Base-by-base conservation (phyloP, 2,888 invertebrate genomes). In the Agrochola litura region DNA sequence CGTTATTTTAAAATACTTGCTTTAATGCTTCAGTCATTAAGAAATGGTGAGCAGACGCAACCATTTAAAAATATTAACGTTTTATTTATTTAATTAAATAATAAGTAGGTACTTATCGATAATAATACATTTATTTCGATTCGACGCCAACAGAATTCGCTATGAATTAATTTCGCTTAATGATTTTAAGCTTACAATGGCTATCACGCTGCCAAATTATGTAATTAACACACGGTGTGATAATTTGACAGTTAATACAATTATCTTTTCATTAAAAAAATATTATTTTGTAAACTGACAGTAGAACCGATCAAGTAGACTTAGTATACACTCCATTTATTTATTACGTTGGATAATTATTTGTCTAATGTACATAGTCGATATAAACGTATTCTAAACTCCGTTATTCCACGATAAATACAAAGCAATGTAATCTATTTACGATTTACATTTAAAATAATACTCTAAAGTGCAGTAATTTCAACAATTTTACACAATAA, bases 121-220 rank as follows among this genome's bases (percentile, higher is more conserved):
- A n/a, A 49, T 14, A 52, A 16, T 54, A 22, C 8, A 67, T 67
- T 30, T 0, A 9, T 30, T 30, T 67, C 16, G 37, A 37, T 67
- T 22, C 37, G 16, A 52, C 22, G 52, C 14, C 22, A 67, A 16
- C 52, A 52, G 22, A 52, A 37, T 52, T 22, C 9, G 9, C 49
- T 30, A 52, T 52, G 30, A 67, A 30, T 52, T 67, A 37, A 67
- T 67, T 67, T 37, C 16, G 16, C 22, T 9, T 30, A 52, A 52
- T n/a, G 30, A 67, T 67, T 67, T 67, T 49, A 49, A 49, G 66
- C 30, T 22, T 30, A 49, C 49, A 66, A 67, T 30, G 49, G 49
- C 30, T 22, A 67, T 22, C 22, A 52, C 49, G 9, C 22, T 67
- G 49, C 37, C 22, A 67, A 6, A 5, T 22, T 22, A 37, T 22